Percentiles rank a stretch among this genome's conserved stretches.
These are phyloP conservation scores for Ascaphus truei DNA, from an alignment of 2,113 vertebrate genomes.

Conservation along the genomic window DNA sequence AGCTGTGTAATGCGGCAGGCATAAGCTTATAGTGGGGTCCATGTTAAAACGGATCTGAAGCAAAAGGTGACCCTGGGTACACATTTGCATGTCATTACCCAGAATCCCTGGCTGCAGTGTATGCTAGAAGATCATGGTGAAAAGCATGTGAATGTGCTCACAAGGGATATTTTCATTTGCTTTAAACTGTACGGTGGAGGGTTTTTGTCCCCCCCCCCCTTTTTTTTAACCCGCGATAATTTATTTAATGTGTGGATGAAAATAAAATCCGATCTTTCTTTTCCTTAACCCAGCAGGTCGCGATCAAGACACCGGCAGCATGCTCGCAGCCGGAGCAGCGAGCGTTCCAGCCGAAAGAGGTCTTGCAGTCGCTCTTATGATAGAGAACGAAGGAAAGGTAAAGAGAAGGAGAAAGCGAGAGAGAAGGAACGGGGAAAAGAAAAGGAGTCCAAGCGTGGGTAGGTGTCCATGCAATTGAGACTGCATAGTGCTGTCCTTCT, in stretches of 20 bases:
- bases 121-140: too few relatives aligned
- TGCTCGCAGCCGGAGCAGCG: slow-evolving; percentile 77
- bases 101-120: too few relatives aligned
- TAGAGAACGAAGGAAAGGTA: slow-evolving; percentile 68
- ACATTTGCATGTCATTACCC: too few relatives aligned
- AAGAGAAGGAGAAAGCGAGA: slow-evolving; percentile 59
- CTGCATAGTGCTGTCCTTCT: too few relatives aligned
- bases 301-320: slow-evolving; percentile 70
- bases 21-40: too few relatives aligned
- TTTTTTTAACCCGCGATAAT: too few relatives aligned
- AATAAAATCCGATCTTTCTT: neutral
- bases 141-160: too few relatives aligned
- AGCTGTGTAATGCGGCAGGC: too few relatives aligned
- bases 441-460: slow-evolving; percentile 67
- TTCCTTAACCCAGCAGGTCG: slow-evolving; percentile 60
- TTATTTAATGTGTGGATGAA: neutral
- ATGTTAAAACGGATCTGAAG: too few relatives aligned
- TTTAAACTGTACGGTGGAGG: too few relatives aligned
- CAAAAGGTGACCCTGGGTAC: too few relatives aligned
- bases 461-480: slow-evolving; percentile 14
- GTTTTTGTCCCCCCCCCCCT: neutral
- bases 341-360: slow-evolving; percentile 65
- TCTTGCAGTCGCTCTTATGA: slow-evolving; percentile 68
- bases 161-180: too few relatives aligned
- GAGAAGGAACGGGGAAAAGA: slow-evolving; percentile 68